Base-by-base conservation (phyloP, 2,113 vertebrate species). In the Erpornis zantholeuca region DNA sequence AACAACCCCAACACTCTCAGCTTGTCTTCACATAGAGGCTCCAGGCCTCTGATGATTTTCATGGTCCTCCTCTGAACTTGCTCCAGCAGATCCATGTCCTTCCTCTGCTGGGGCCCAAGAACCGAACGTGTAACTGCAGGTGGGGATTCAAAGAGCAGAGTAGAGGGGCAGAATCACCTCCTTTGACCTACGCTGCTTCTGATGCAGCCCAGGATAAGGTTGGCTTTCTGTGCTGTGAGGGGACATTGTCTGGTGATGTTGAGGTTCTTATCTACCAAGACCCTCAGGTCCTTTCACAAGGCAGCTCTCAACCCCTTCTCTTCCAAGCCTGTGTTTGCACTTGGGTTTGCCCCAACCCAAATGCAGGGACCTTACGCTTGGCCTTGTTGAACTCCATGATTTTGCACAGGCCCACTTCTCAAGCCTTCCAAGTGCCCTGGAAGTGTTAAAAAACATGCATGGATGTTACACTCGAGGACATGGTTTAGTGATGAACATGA, bases 401-500 rank as follows among this genome's bases (percentile, higher is more conserved):
- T 88, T 42, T 2, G 0, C 21, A 27, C 9, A 42, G 35, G 21
- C 4, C 21, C 0, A 0, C 4, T 11, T 27, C 17, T 56, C 31
- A 31, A 56, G 35, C 31, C 57, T 64, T 17, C 18, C 31, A 31
- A 42, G 50, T 31, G 14, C 25, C 35, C 17, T 31, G 9, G 17
- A 49, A 27, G 25, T 12, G 21, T 31, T 25, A 21, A 64, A 56
- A 49, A 69, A 49, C 9, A 3, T 5, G 16, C 15, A 5, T 27
- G 17, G 24, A 23, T 64, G 35, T 72, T 35, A 31, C 21, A 56
- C 14, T 42, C 49, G 57, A 64, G 57, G 20, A 64, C 21, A 22
- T 8, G 13, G 11, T 49, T 88, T 49, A 36, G 25, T 56, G 31
- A 4, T 42, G 15, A 65, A 22, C 35, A 27, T 13, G 47, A n/a